Base-by-base conservation (phyloP, 2,797 vertebrate species). In the Acipenser ruthenus region DNA sequence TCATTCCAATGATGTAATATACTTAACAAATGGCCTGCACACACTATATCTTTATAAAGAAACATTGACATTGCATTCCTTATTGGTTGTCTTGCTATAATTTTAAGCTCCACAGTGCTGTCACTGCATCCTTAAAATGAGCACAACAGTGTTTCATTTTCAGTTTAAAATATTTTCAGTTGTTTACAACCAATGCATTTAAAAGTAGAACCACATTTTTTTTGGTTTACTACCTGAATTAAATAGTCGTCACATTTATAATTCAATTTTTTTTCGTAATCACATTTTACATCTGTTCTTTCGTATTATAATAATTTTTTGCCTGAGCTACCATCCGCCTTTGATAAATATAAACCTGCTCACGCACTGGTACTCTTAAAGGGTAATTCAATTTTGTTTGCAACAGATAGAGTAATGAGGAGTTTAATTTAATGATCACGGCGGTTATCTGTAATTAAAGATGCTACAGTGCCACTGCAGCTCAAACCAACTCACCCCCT, bases 331-430 rank as follows among this genome's bases (percentile, higher is more conserved):
- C 55, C 12, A 58, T 58, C 55, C 55, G 55, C 55, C 55, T 58
- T 58, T 58, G 55, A 58, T 58, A 58, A 58, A 58, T 58, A 58
- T 13, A 11, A 58, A 15, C 55, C 13, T 58, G 55, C 55, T n/a
- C 55, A 12, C 7, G 13, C 55, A 58, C 12, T 58, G 55, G 55
- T 58, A 58, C 55, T 58, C n/a, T 58, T 58, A 58, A 58, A 58
- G 55, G 55, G 55, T 58, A 58, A 58, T 58, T 58, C 55, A 58
- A 58, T 58, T 15, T 58, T n/a, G 12, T 58, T 58, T 58, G 55
- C 12, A 58, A 55, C 55, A 58, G 55, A 58, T 58, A 58, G 55
- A 58, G 55, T 58, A 58, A 58, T 58, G 55, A 58, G 55, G 55
- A 58, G 55, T 58, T 58, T 58, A 58, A 58, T 58, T 13, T 58